Evolutionary conservation across 2,113 vertebrate species (phyloP), one percentile per base, ranked within the genome.

Genomic region (Rhinolophus ferrumequinum): DNA sequence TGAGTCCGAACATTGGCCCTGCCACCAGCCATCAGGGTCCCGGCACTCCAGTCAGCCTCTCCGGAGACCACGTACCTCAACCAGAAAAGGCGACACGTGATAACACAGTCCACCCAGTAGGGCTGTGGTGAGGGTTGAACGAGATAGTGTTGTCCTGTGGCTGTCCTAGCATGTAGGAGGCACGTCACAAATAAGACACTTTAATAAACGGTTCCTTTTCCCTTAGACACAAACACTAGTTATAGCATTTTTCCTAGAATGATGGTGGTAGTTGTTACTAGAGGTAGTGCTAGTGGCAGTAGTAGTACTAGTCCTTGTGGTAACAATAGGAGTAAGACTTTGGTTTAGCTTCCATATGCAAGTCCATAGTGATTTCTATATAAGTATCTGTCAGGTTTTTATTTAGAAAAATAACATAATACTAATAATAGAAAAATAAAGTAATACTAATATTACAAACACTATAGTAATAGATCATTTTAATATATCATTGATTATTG

Each of bases 141-240:
- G 54, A 60, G 14, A 18, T 24, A 8, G 13, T 30, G 5, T 38
- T 5, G 21, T 13, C 41, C 9, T 18, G 28, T 28, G 1, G 33
- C 60, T 35, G 0, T 44, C 38, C 33, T 16, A 16, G 30, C 10
- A 35, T 0, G 1, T 18, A 44, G 38, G 5, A 2, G 66, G 21
- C 2, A n/a, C 24, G 24, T 44, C 56, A 35, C 33, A 56, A 60
- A 44, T 13, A 38, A 54, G 26, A 41, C 4, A 18, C 13, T 44
- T 44, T 7, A 5, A 9, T 18, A 38, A n/a, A 22, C 28, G 35
- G 13, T 56, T 50, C 47, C 64, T 85, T 69, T 67, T 3, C 10
- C n/a, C 9, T 19, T 77, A 33, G 41, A 56, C 21, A 26, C 41
- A 52, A 60, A 4, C 1, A 72, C 18, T 21, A 35, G 26, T 8